Evolutionary conservation across 53 echinoderm and acorn worm species (phyloP), one percentile per base, ranked within the genome.

Genomic region (Holothuria scabra): DNA sequence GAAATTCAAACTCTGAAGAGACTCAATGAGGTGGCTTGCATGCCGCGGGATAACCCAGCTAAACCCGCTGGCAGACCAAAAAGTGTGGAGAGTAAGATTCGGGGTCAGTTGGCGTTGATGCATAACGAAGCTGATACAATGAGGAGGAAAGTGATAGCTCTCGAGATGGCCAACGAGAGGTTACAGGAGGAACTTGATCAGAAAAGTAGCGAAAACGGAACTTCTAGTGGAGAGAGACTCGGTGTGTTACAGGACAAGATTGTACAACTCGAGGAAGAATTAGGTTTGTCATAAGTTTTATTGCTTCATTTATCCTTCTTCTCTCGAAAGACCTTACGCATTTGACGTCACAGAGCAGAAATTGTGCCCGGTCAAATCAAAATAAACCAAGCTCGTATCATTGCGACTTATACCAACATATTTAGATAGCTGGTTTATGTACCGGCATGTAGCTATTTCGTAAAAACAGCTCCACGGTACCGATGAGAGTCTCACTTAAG

Each of bases 161-260:
- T 94, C 18, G 94, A 95, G 52, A 89, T 95, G 74, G 89, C 91
- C 59, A 94, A 92, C 69, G 99, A 99, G 55, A 89, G 85, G 33
- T 61, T 94, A 10, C 92, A 99, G 85, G 93, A 93, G 32, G 91
- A 94, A 16, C 69, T 92, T 1, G 93, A 93, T 30, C 84, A 87
- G 70, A 87, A 71, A 57, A 84, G 79, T 23, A 23, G 61, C 28
- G 76, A 55, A 31, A 84, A 32, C 46, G 18, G n/a, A 2, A 55
- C 64, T 35, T 30, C 90, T 12, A 62, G 80, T 30, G 80, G 34
- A 2, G 93, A 94, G 28, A 70, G 92, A 26, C 74, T 95, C 28
- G 91, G 90, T 52, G 85, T 83, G 61, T 76, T 99, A n/a, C 99
- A 99, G 80, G 93, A 86, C 84, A 94, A 99, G 86, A 94, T 99